Evolutionary conservation across 2,113 vertebrate species (phyloP).

Genomic region (Alligator mississippiensis): DNA sequence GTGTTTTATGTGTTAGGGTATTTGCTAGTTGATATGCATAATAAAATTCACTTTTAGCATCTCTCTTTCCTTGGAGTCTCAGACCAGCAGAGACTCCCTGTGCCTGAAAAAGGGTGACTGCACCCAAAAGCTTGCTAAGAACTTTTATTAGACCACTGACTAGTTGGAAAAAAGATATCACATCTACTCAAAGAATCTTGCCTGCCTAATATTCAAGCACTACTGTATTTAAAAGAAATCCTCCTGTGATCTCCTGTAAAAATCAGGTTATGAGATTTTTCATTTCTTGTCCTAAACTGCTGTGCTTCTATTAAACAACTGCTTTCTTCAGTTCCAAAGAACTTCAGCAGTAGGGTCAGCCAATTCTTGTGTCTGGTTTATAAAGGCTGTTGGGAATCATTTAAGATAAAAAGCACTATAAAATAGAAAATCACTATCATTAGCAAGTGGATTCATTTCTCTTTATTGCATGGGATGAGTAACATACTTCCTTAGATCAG

Average conservation of each 20-base stretch:
- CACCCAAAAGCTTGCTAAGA: too few species aligned
- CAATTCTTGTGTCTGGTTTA: neutral
- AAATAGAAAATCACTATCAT: constrained; percentile 43
- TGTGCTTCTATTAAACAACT: neutral
- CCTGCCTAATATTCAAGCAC: neutral
- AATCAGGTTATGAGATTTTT: neutral
- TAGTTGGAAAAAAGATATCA: too few species aligned
- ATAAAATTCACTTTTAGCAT: neutral
- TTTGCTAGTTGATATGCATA: neutral
- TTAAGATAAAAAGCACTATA: neutral
- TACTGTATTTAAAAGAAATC: neutral
- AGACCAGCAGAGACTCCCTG: too few species aligned
- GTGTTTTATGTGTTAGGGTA: neutral
- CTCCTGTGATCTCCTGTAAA: neutral
- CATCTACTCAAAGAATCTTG: too few species aligned
- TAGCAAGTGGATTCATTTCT: constrained; percentile 28
- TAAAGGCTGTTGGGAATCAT: neutral
- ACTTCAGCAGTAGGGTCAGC: neutral
- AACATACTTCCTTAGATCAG: constrained; percentile 25
- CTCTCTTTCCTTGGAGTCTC: neutral
- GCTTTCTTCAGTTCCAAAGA: neutral
- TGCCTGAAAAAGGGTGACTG: too few species aligned
- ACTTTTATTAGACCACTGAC: too few species aligned
- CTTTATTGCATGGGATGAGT: neutral
- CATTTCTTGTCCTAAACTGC: neutral